Evolutionary conservation across 2,113 vertebrate species (phyloP).

Genomic region (Zapornia atra): DNA sequence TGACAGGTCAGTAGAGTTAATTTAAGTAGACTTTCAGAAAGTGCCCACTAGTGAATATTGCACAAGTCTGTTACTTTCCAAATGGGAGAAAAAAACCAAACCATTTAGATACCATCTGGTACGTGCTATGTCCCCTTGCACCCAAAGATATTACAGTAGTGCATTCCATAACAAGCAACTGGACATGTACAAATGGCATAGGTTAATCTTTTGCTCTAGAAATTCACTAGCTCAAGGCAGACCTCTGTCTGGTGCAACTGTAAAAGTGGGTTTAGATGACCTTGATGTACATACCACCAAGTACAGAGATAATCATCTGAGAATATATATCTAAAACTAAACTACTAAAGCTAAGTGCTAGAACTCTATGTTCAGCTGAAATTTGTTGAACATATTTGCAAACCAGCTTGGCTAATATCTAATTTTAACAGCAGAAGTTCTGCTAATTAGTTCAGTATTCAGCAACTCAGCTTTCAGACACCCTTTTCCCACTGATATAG

Average conservation of each 20-base stretch:
- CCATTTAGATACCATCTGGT: background rate
- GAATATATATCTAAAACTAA: background rate
- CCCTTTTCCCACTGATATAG: background rate
- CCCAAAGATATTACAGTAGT: background rate
- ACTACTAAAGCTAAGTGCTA: background rate
- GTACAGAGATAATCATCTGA: background rate
- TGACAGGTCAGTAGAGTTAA: background rate
- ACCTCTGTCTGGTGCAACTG: background rate
- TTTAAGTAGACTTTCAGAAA: background rate
- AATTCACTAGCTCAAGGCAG: conserved; percentile 16
- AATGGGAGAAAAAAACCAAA: background rate
- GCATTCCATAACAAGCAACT: background rate
- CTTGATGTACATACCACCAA: background rate
- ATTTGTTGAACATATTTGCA: conserved; percentile 9
- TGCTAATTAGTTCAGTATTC: conserved; percentile 37
- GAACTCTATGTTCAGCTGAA: background rate
- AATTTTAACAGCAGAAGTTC: conserved; percentile 46
- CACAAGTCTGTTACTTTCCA: background rate
- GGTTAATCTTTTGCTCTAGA: conserved; percentile 41
- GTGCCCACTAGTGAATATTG: background rate
- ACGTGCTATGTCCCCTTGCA: background rate
- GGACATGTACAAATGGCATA: background rate
- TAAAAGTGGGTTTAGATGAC: background rate
- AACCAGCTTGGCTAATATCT: conserved; percentile 10
- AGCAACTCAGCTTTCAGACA: background rate